Base-by-base conservation (phyloP, 2,888 invertebrate genomes). In the Molanna angustata region DNA sequence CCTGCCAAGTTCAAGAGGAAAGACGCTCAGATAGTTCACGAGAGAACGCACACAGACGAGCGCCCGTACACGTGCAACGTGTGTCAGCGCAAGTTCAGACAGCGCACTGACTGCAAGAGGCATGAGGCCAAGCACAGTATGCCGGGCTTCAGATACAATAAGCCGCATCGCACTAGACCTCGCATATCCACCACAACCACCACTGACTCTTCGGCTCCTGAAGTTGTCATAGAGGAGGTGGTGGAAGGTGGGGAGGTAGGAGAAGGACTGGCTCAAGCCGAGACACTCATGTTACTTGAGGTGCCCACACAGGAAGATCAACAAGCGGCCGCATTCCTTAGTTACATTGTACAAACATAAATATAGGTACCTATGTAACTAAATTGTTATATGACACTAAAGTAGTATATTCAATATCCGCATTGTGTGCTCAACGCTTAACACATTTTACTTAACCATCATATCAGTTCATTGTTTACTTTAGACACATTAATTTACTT, bases 41-140 rank as follows among this genome's bases (percentile, higher is more conserved):
- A 50, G 42, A 35, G 49, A 4, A 49, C 49, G 1, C 49, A 49
- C 42, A 50, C 49, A 4, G 49, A 46, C 19, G 54, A 49, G 45
- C 20, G 45, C 9, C 49, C 46, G 3, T 49, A 46, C 69, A 74
- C 50, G 16, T 54, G 54, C 32, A 27, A 22, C 3, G 43, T 51
- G 4, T 54, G 54, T 39, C 19, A 42, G 22, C 45, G 50, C 7
- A 44, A 21, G 20, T 54, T 54, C 43, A 40, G 50, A 4, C 50
- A 51, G 22, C 50, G 46, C 35, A 50, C 54, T 4, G 54, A 49
- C 35, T 49, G 54, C 33, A 54, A 54, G 41, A 39, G 54, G n/a
- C 54, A 54, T 13, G 54, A 54, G 20, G 54, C 49, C 18, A 54
- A 54, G 22, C 53, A 54, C 33, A 42, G 32, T 18, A 41, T 54